Conservation (phyloP, 2,113 vertebrate species). For the Protomyctophum bolini region DNA sequence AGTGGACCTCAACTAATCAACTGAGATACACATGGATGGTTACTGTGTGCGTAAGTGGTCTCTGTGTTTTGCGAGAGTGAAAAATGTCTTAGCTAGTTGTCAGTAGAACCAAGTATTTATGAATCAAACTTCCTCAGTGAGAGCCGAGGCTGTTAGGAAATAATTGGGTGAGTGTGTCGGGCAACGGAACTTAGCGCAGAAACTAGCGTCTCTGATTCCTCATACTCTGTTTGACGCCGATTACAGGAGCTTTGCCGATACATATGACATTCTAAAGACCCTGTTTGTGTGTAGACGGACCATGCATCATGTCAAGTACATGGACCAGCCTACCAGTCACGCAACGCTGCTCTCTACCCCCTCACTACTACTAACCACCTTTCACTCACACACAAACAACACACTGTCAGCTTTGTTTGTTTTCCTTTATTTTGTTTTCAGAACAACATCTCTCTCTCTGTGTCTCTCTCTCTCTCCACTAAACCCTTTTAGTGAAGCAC, state of each 20-base stretch:
- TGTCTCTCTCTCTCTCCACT: constrained; percentile 68
- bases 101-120: constrained; percentile 82
- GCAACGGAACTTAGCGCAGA: constrained; percentile 60
- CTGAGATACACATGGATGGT: constrained; percentile 79
- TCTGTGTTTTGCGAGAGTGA: constrained; percentile 67
- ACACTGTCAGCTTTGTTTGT: constrained; percentile 71
- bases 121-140: constrained; percentile 68
- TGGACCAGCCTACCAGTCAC: constrained; percentile 48
- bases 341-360: constrained; percentile 46
- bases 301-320: constrained; percentile 41
- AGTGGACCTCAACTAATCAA: constrained; percentile 72
- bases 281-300: constrained; percentile 69
- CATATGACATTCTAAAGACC: constrained; percentile 77
- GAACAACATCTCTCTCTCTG: constrained; percentile 19
- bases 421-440: constrained; percentile 42
- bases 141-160: constrained; percentile 82
- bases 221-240: constrained; percentile 84
- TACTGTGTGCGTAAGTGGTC: constrained; percentile 68
- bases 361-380: constrained; percentile 1
- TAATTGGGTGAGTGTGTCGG: constrained; percentile 77
- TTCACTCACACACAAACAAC: constrained; percentile 12
- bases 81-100: constrained; percentile 81
- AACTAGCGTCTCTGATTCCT: constrained; percentile 65
- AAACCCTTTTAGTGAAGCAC: constrained; percentile 84
- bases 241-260: constrained; percentile 87